phyloP scores from a whole-genome alignment of 2,888 invertebrate genomes.

The Dusona sp. region DNA sequence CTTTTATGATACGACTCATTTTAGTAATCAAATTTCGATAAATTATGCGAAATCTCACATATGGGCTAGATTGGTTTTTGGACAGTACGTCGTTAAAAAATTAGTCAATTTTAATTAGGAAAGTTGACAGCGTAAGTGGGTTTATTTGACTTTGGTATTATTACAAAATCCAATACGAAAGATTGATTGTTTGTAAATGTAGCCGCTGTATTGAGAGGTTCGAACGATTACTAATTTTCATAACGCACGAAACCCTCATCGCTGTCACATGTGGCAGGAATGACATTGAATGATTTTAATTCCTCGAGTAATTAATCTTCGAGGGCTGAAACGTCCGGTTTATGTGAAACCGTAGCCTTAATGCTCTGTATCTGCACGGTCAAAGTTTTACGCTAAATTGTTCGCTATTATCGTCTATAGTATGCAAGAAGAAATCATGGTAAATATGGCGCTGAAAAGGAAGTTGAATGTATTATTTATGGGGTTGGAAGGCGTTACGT shows the following conservation, averaged over 20 bases:
- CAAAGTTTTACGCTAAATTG: neutral
- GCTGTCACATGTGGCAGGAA: neutral
- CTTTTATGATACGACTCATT: neutral
- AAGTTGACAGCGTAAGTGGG: neutral
- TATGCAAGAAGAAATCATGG: conserved; percentile 25
- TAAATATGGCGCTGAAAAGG: conserved; percentile 42
- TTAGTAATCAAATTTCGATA: neutral
- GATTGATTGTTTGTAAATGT: neutral
- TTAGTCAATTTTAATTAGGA: neutral
- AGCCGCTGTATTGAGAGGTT: neutral
- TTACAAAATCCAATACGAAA: neutral
- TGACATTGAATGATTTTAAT: conserved; percentile 2
- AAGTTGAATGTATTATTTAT: conserved; percentile 70
- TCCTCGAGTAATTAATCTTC: conserved; percentile 2
- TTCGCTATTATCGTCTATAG: conserved; percentile 6
- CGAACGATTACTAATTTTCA: neutral
- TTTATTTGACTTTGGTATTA: neutral
- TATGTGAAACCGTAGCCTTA: neutral
- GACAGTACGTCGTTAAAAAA: neutral
- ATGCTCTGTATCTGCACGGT: neutral
- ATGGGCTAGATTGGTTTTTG: neutral
- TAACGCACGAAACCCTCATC: neutral
- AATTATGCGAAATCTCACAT: neutral
- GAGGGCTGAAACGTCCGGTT: neutral
- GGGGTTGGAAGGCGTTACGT: conserved; percentile 63